Percentiles rank a stretch among this genome's conserved stretches.
These are phyloP conservation scores for Cecidostiba fungosa DNA, from an alignment of 2,888 invertebrate species.

Conservation along the genomic window DNA sequence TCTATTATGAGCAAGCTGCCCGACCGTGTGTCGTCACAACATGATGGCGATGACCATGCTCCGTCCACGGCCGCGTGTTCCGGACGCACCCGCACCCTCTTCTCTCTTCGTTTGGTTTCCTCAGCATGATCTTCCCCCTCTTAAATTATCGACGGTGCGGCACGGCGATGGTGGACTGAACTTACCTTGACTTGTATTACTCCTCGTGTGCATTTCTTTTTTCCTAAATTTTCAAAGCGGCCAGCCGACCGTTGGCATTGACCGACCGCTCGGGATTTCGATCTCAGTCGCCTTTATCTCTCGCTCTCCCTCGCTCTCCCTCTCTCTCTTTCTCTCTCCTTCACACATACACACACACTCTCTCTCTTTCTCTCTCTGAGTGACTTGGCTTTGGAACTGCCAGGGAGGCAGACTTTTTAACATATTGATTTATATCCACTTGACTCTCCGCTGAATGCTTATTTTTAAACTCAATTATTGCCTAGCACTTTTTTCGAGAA, in stretches of 20 bases:
- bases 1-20: background rate
- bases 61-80: background rate
- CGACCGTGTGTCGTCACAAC: conserved; percentile 29
- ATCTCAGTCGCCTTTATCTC: background rate
- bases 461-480: conserved; percentile 57
- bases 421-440: conserved; percentile 58
- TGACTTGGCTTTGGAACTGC: conserved; percentile 10
- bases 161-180: background rate
- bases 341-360: no score
- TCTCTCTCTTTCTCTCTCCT: background rate
- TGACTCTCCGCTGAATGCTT: conserved; percentile 37
- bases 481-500: background rate
- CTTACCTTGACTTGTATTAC: background rate
- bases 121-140: background rate
- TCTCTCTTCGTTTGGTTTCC: background rate
- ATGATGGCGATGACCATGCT: conserved; percentile 52
- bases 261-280: conserved; percentile 9
- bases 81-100: background rate
- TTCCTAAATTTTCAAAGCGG: background rate
- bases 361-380: background rate
- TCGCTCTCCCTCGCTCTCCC: background rate
- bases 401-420: conserved; percentile 43
- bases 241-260: background rate
- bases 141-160: background rate
- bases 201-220: background rate